Conservation (phyloP, 2,797 vertebrate genomes). For the Characodon lateralis region DNA sequence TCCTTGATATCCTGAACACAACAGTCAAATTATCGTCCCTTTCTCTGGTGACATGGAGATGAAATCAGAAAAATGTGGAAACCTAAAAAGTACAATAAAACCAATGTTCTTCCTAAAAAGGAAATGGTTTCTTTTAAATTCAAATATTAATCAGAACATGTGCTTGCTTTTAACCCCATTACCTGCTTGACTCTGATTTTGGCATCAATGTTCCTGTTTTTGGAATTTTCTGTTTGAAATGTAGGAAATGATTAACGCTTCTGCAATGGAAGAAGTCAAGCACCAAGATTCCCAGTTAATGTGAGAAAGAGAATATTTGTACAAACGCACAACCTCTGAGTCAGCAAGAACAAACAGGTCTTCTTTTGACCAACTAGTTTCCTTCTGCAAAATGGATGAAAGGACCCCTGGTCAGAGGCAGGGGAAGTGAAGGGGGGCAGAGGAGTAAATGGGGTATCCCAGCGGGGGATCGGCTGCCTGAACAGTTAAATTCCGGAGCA, state of each 20-base stretch:
- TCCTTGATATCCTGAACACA: constrained; percentile 71
- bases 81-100: constrained; percentile 54
- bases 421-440: constrained; percentile 87
- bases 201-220: constrained; percentile 6
- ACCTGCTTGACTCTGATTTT: background rate
- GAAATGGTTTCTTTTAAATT: constrained; percentile 10
- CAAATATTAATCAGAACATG: background rate
- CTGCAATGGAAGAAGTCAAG: constrained; percentile 27
- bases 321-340: constrained; percentile 11
- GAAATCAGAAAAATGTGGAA: constrained; percentile 39
- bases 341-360: constrained; percentile 6
- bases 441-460: constrained; percentile 96
- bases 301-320: constrained; percentile 20
- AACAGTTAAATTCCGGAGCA: constrained; percentile 93
- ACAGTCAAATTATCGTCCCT: constrained; percentile 58
- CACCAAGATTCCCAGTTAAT: constrained; percentile 19
- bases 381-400: constrained; percentile 1
- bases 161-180: constrained; percentile 15
- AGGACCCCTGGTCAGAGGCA: constrained; percentile 78
- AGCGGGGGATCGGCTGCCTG: constrained; percentile 95
- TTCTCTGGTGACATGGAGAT: constrained; percentile 37
- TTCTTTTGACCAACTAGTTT: constrained; percentile 24
- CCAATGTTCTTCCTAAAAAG: constrained; percentile 42
- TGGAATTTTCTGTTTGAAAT: constrained; percentile 24
- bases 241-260: constrained; percentile 18